phyloP scores from a whole-genome alignment of 2,113 vertebrate species.

The Proteles cristata region DNA sequence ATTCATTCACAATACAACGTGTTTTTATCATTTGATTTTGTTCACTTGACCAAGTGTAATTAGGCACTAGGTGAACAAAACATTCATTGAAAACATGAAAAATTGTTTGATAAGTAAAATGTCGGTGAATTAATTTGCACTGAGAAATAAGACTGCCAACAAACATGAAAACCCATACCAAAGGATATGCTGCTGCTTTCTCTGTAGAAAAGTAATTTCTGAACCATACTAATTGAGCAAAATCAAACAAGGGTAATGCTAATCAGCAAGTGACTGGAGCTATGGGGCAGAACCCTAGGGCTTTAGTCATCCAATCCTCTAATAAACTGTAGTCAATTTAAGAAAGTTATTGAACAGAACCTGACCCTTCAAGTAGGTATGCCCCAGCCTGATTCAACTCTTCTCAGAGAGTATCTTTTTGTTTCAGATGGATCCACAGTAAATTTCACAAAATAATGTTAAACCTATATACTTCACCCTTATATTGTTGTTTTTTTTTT shows the following conservation, averaged over 20 bases:
- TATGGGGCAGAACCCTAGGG: background rate
- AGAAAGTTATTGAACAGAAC: background rate
- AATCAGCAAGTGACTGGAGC: background rate
- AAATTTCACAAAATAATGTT: constrained; percentile 25
- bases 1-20: background rate
- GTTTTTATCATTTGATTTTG: constrained; percentile 40
- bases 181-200: background rate
- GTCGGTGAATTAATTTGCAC: constrained; percentile 1
- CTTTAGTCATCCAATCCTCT: background rate
- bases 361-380: background rate
- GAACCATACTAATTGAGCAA: background rate
- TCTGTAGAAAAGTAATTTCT: background rate
- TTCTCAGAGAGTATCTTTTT: background rate
- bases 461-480: background rate
- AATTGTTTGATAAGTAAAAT: constrained; percentile 50
- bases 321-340: background rate
- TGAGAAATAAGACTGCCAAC: constrained; percentile 40
- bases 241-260: background rate
- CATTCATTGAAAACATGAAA: background rate
- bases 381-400: background rate
- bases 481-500: background rate
- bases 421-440: background rate
- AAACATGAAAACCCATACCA: background rate
- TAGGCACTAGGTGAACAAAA: background rate
- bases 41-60: background rate